Percentiles rank a stretch among this genome's conserved stretches.
Conservation (phyloP, 2,113 vertebrate genomes). For the Mystacornis crossleyi region DNA sequence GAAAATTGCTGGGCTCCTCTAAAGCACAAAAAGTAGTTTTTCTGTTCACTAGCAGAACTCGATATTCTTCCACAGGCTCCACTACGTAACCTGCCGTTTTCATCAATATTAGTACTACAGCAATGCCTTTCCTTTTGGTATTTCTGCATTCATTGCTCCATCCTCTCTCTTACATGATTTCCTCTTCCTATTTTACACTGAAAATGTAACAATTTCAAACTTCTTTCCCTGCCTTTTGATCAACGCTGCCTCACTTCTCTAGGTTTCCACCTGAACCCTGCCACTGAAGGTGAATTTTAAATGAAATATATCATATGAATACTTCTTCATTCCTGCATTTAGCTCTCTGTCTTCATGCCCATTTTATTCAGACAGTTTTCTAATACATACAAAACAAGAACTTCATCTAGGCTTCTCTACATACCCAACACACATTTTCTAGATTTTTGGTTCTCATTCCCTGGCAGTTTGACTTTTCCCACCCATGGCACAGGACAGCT, state of each 20-base stretch:
- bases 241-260: neutral
- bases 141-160: neutral
- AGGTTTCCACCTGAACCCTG: neutral
- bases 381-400: neutral
- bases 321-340: neutral
- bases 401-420: neutral
- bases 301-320: neutral
- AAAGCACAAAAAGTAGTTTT: neutral
- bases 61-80: neutral
- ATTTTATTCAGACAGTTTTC: neutral
- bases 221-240: neutral
- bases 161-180: neutral
- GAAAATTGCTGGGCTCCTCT: neutral
- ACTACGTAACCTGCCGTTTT: neutral
- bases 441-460: neutral
- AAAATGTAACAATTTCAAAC: neutral
- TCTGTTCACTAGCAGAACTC: neutral
- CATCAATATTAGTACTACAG: neutral
- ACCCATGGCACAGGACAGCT: neutral
- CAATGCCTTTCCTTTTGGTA: fast-evolving
- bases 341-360: neutral
- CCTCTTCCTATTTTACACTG: neutral
- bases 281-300: neutral
- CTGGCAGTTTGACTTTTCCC: neutral
- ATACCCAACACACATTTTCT: neutral